Evolutionary conservation across 2,113 vertebrate species (phyloP).

Genomic region (Neodontobutis hainanensis): DNA sequence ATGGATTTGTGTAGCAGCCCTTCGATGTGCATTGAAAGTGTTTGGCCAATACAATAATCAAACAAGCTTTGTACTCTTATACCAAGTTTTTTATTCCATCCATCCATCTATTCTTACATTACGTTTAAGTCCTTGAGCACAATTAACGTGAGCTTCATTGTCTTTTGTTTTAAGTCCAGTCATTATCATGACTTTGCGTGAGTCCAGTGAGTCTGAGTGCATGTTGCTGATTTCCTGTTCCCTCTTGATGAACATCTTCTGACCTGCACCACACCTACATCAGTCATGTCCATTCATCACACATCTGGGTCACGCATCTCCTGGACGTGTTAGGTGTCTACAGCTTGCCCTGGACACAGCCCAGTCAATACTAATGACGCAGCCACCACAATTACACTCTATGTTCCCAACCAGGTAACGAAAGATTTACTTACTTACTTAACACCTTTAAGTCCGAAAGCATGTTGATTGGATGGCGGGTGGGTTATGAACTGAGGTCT

Average conservation of each 20-base stretch:
- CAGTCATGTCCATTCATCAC: slow-evolving; percentile 52
- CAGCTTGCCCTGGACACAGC: slow-evolving; percentile 17
- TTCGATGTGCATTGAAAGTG: slow-evolving; percentile 37
- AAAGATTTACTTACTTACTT: slow-evolving; percentile 6
- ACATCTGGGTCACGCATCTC: slow-evolving; percentile 67
- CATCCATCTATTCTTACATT: too few species aligned
- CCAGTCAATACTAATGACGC: background rate
- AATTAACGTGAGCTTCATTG: too few species aligned
- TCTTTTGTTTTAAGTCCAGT: background rate
- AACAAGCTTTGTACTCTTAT: slow-evolving; percentile 24
- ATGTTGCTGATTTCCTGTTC: slow-evolving; percentile 41
- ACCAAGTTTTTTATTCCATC: slow-evolving; percentile 5
- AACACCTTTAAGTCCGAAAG: slow-evolving; percentile 6
- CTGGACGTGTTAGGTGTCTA: slow-evolving; percentile 42
- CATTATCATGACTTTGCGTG: slow-evolving; percentile 22
- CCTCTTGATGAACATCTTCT: slow-evolving; percentile 45
- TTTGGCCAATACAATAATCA: slow-evolving; percentile 27
- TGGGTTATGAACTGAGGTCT: background rate
- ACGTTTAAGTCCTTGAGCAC: too few species aligned
- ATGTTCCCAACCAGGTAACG: slow-evolving; percentile 30
- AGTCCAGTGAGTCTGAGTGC: slow-evolving; percentile 6
- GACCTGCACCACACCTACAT: slow-evolving; percentile 59
- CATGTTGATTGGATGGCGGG: background rate
- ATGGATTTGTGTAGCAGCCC: slow-evolving; percentile 27
- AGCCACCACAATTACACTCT: slow-evolving; percentile 32